Evolutionary conservation across 2,797 vertebrate species (phyloP).

Genomic region (Myoxocephalus aenaeus): DNA sequence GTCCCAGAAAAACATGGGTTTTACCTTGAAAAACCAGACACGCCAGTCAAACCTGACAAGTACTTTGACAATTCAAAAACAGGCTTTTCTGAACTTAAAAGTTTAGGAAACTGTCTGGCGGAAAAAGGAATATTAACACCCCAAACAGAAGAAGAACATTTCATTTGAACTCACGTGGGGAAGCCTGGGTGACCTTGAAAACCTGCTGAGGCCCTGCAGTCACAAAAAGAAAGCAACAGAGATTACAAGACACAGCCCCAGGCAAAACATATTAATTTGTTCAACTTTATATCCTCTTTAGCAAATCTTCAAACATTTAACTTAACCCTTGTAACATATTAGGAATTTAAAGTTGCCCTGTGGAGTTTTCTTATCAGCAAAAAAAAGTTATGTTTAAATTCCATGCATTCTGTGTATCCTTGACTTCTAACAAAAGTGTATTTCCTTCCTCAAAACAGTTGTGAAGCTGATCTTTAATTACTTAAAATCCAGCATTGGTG

Average conservation of each 20-base stretch:
- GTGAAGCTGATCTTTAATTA: background rate
- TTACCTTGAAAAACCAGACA: slow-evolving; percentile 41
- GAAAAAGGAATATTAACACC: slow-evolving; percentile 16
- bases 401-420: background rate
- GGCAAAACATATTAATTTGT: background rate
- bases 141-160: background rate
- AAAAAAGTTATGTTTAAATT: background rate
- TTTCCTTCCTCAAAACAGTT: background rate
- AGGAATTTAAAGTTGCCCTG: background rate
- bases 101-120: background rate
- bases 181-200: slow-evolving; percentile 88
- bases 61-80: background rate
- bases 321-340: background rate
- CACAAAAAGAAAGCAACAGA: slow-evolving; percentile 52
- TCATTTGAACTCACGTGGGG: slow-evolving; percentile 83
- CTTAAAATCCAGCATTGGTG: background rate
- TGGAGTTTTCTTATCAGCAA: background rate
- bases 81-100: background rate
- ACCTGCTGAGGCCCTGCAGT: slow-evolving; percentile 87
- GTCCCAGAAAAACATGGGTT: slow-evolving; percentile 53
- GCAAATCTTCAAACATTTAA: background rate
- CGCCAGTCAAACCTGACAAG: slow-evolving; percentile 9
- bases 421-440: background rate
- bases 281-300: background rate
- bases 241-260: slow-evolving; percentile 16